Conservation (phyloP, 2,797 vertebrate species). For the Fratercula arctica region DNA sequence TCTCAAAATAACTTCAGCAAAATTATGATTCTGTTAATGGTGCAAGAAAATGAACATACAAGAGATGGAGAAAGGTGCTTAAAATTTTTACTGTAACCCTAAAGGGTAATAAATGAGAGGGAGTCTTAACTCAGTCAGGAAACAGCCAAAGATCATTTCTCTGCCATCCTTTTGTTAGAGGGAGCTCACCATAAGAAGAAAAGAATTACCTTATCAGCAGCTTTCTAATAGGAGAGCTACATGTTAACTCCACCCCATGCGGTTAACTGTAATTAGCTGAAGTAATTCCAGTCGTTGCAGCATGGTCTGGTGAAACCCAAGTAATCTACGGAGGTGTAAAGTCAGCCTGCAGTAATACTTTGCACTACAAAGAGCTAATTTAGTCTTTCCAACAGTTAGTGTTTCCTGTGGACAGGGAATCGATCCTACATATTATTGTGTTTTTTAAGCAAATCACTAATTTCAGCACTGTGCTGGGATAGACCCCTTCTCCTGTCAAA, state of each 20-base stretch:
- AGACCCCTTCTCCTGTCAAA: not conserved
- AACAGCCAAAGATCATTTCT: not conserved
- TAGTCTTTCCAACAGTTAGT: not conserved
- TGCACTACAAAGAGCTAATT: not conserved
- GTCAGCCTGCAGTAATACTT: not conserved
- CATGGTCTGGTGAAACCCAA: not conserved
- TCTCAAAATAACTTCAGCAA: slow-evolving; percentile 32
- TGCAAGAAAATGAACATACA: not conserved
- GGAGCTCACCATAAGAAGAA: not conserved
- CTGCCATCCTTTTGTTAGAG: not conserved
- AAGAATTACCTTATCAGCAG: not conserved
- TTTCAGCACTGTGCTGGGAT: not conserved
- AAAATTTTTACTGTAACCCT: slow-evolving; percentile 3
- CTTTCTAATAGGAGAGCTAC: not conserved
- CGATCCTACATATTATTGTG: not conserved
- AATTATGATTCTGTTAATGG: slow-evolving; percentile 11
- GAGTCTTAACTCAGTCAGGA: not conserved
- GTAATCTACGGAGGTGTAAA: not conserved
- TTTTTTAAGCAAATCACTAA: not conserved
- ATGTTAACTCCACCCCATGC: not conserved
- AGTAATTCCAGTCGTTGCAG: not conserved
- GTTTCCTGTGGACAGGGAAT: not conserved
- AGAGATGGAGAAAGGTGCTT: slow-evolving; percentile 9
- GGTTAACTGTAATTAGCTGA: slow-evolving; percentile 15
- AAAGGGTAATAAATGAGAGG: not conserved